Evolutionary conservation across 2,113 vertebrate genomes (phyloP), one percentile per base, ranked within the genome.

Genomic region (Rattus rattus): DNA sequence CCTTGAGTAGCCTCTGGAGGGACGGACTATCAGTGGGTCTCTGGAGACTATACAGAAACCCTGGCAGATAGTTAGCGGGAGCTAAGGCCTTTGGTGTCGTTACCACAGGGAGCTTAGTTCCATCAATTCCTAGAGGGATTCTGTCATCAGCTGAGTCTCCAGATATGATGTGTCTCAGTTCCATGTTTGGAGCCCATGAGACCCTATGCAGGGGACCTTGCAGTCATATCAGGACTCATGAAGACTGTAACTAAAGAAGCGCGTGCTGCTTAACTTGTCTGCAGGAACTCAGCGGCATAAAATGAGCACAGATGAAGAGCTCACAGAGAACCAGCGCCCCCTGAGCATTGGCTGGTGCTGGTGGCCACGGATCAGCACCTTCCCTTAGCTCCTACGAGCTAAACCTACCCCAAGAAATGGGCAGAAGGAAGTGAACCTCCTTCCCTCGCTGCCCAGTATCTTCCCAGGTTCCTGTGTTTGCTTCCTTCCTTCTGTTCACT

Each of bases 401-500:
- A 95, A 96, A 20, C 11, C 7, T 73, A 85, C 49, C 56, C 47
- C 63, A 69, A 83, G 84, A 95, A 91, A 72, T 3, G 52, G 63
- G 69, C n/a, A 43, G 49, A 73, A 91, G 70, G 36, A 90, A 89
- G n/a, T 20, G 36, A 76, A 11, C 1, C 13, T 28, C 86, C 77
- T 87, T 90, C 70, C 67, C 67, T 80, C 56, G 49, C 65, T 43
- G 69, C 9, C 20, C 33, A 83, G 69, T 72, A 59, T 69, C 73
- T 98, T 86, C 81, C 69, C 47, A 36, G n/a, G 22, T 81, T 76
- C 86, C 87, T 59, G 28, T 85, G 70, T 95, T 70, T 47, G 70
- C 22, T 70, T 65, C 70, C 47, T 90, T 36, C 54, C 81, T 96
- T 92, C 86, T 52, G 72, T 19, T 94, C n/a, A 61, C 87, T 69